Evolutionary conservation across 2,888 invertebrate genomes (phyloP), one percentile per base, ranked within the genome.

Genomic region (Barypeithes pellucidus): DNA sequence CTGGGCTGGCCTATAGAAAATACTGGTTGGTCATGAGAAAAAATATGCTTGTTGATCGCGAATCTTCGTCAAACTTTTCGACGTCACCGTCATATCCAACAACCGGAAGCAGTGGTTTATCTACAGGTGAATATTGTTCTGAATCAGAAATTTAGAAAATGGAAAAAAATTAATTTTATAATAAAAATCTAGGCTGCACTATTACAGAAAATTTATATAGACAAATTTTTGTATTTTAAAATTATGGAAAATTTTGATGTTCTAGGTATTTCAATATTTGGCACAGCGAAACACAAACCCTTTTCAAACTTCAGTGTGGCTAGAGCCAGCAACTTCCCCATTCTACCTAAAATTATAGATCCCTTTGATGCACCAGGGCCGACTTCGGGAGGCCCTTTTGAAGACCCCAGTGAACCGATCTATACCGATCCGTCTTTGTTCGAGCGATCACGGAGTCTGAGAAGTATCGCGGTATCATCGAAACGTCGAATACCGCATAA

Each of bases 361-460:
- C 68, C 66, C 43, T 67, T 82, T n/a, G 85, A 85, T 18, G 82
- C 83, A 60, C 82, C 84, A 0, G 77, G 79, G 71, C 77, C 81
- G 54, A 84, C 77, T 75, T 82, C 85, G 3, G 85, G 84, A 18
- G 86, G 86, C 14, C 83, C 84, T 62, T 95, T 95, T 82, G 95
- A 94, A 83, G 95, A 96, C 84, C 96, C 96, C 41, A 96, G 95
- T 83, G 96, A 96, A 84, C 96, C 96, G 0, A 96, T 96, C 80
- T 96, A 96, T 86, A 96, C 96, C 0, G 96, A 96, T 86, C 96
- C 96, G 0, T 95, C 95, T 1, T 88, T 96, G 41, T 96, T 96
- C 83, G 96, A 96, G 86, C 90, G 95, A 78, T 94, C 94, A 33
- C 89, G 94, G 82, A 94, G 92, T 62, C 87, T 93, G 39, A 88